Base-by-base conservation (phyloP, 2,797 vertebrate species). In the Rhincodon typus region DNA sequence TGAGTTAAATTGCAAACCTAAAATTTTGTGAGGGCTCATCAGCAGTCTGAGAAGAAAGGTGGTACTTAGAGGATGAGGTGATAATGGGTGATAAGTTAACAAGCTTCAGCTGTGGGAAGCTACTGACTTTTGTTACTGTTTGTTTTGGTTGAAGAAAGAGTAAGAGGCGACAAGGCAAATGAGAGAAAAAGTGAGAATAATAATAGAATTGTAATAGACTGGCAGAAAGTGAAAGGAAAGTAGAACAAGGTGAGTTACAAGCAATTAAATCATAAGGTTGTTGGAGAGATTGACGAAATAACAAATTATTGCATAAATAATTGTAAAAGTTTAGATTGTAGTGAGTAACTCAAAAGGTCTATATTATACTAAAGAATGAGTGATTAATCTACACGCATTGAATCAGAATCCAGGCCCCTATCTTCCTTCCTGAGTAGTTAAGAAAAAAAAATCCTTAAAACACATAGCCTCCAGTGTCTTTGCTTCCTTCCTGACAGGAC, bases 371-470 rank as follows among this genome's bases (percentile, higher is more conserved):
- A 96, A 96, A 96, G 97, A 97, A 96, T 97, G 96, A 97, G 97
- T 97, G 96, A 97, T 98, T 97, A 97, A 97, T 97, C 97, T 96
- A 97, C 97, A 97, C 97, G 97, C 97, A 97, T 97, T 97, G 97
- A 97, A 98, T 97, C 97, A 97, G 98, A 98, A 98, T 97, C 96
- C 98, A 98, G 98, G 98, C 98, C 97, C 97, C 98, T 57, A 97
- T 98, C 98, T 98, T 98, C 98, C 98, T 98, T 98, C 98, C 98
- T 98, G 98, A 97, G 97, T 97, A 97, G 97, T 97, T 97, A 98
- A 98, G 98, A 98, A 97, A 97, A 98, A 98, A 57, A 98, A 97
- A 97, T 97, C 97, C 97, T 98, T 98, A 98, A 97, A 98, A 98
- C n/a, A n/a, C n/a, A n/a, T n/a, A n/a, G n/a, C n/a, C n/a, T n/a